Conservation (phyloP, 2,797 vertebrate species). For the Gouania willdenowi region DNA sequence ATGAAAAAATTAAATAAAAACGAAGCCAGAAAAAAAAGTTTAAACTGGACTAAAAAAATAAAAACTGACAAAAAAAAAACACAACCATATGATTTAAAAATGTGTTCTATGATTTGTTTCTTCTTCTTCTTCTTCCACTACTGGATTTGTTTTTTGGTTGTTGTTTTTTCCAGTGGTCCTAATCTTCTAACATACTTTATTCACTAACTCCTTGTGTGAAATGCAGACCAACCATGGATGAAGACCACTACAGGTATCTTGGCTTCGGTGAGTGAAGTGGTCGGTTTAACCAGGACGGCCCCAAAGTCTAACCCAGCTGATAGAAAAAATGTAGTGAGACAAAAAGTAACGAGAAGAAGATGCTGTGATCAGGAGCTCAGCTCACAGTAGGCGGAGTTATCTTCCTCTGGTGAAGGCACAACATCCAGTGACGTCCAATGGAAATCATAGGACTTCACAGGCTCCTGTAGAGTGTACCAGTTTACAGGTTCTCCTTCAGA, state of each 20-base stretch:
- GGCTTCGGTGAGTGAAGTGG: constrained; percentile 3
- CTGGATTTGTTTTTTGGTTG: too few species aligned
- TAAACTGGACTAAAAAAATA: too few species aligned
- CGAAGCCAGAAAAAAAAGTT: too few species aligned
- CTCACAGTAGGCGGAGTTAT: constrained; percentile 71
- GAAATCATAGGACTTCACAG: constrained; percentile 61
- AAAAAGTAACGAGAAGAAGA: background rate
- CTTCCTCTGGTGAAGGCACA: constrained; percentile 53
- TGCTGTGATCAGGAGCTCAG: background rate
- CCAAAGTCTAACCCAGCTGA: constrained; percentile 77
- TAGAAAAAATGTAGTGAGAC: background rate
- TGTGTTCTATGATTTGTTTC: too few species aligned
- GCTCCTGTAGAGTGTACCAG: constrained; percentile 68
- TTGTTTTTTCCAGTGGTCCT: too few species aligned
- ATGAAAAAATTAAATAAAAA: too few species aligned
- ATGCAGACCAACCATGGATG: constrained; percentile 83
- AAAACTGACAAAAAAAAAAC: too few species aligned
- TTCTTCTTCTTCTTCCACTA: too few species aligned
- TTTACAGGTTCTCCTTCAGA: constrained; percentile 43
- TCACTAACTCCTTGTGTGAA: too few species aligned
- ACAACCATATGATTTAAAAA: too few species aligned
- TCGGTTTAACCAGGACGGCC: constrained; percentile 73
- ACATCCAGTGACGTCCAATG: constrained; percentile 73
- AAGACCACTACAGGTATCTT: constrained; percentile 75
- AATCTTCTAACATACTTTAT: too few species aligned